These are phyloP conservation scores for Phoebastria nigripes DNA, from an alignment of 2,797 vertebrate genomes.

Conservation along the genomic window DNA sequence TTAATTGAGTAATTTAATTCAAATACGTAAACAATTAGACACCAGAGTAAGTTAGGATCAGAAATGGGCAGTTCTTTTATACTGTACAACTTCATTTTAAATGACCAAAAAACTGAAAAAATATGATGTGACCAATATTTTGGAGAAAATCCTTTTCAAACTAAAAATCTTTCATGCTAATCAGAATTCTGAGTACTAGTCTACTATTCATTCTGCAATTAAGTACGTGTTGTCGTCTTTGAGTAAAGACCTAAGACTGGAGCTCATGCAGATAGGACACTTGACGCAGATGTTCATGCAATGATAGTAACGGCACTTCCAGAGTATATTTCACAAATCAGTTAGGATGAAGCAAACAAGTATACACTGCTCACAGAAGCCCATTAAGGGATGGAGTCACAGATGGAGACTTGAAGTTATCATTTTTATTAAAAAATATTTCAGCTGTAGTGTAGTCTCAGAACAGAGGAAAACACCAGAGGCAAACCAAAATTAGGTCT, in stretches of 20 bases:
- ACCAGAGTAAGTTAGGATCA: not conserved
- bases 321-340: not conserved
- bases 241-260: not conserved
- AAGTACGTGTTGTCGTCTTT: not conserved
- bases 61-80: not conserved
- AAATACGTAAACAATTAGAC: not conserved
- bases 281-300: not conserved
- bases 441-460: not conserved
- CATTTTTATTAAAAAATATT: conserved; percentile 23
- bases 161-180: not conserved
- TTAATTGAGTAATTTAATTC: not conserved
- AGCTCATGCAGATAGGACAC: rapidly evolving
- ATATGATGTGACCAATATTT: not conserved
- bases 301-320: not conserved
- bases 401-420: not conserved
- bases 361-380: not conserved
- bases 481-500: conserved; percentile 12
- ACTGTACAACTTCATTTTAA: not conserved
- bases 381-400: not conserved
- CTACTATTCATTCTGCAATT: not conserved
- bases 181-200: not conserved
- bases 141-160: not conserved
- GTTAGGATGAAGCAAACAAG: not conserved
- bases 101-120: rapidly evolving
- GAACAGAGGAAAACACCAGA: not conserved